Percentiles rank a stretch among this genome's conserved stretches.
phyloP scores from a whole-genome alignment of 23 tunicate genomes.

The Halocynthia roretzi region DNA sequence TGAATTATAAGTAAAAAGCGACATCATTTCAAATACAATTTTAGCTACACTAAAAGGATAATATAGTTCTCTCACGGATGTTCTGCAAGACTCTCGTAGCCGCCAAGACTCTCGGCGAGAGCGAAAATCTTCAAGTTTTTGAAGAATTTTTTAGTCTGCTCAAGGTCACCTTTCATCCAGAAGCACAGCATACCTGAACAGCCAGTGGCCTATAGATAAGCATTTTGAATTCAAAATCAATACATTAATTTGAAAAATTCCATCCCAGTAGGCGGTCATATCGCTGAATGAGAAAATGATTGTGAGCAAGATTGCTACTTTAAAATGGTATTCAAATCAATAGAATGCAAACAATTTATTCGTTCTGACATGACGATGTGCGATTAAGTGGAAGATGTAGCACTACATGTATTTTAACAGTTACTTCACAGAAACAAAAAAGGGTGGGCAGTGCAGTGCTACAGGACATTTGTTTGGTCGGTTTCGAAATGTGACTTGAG shows the following conservation, averaged over 20 bases:
- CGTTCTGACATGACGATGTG: neutral
- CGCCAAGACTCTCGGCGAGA: conserved; percentile 96
- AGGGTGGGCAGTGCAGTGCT: neutral
- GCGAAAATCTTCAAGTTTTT: conserved; percentile 61
- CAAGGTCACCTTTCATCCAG: conserved; percentile 74
- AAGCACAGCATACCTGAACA: conserved; percentile 95
- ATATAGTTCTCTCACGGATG: conserved; percentile 71
- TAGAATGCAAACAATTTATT: neutral
- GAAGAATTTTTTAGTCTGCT: conserved; percentile 56
- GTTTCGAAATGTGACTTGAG: too few relatives aligned
- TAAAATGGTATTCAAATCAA: too few relatives aligned
- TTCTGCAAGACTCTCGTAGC: conserved; percentile 94
- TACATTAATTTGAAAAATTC: too few relatives aligned
- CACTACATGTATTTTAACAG: too few relatives aligned
- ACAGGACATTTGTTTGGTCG: too few relatives aligned
- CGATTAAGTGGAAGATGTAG: neutral
- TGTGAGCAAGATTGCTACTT: too few relatives aligned
- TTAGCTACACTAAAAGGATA: neutral
- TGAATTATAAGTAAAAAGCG: neutral
- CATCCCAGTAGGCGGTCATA: neutral
- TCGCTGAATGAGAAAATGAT: neutral
- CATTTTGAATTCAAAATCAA: neutral
- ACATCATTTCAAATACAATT: neutral
- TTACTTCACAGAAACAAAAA: neutral
- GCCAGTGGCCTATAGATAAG: conserved; percentile 76